Evolutionary conservation across 53 echinoderm and acorn worm genomes (phyloP).

Genomic region (Patiria pectinifera): DNA sequence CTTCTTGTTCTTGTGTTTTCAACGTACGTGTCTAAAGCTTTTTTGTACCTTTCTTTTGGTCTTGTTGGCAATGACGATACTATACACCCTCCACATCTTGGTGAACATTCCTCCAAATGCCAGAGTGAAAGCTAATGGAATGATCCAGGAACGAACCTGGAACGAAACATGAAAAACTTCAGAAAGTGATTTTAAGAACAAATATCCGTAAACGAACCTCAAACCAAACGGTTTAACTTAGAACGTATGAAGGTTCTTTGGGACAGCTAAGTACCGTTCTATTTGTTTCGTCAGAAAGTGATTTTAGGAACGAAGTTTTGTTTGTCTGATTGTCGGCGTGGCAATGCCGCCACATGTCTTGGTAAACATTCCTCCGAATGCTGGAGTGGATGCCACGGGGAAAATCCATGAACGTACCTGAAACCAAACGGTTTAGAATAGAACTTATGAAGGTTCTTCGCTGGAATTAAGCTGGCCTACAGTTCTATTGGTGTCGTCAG

Average conservation of each 20-base stretch:
- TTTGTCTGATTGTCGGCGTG: not conserved
- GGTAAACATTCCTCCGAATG: constrained; percentile 87
- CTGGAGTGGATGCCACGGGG: constrained; percentile 69
- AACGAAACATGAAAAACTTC: no score
- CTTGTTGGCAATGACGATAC: constrained; percentile 81
- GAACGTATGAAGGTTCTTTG: no score
- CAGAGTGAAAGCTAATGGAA: constrained; percentile 76
- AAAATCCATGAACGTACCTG: constrained; percentile 77
- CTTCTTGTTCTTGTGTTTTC: no score
- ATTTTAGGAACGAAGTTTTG: no score
- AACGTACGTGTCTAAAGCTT: no score
- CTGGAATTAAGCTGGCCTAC: no score
- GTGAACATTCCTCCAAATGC: constrained; percentile 92
- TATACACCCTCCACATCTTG: constrained; percentile 92
- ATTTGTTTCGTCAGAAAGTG: constrained; percentile 53
- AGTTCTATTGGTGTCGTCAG: no score
- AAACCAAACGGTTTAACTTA: no score
- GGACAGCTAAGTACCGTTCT: no score
- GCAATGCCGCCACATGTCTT: constrained; percentile 84
- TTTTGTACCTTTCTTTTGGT: constrained; percentile 33
- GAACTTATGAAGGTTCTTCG: no score
- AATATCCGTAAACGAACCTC: no score
- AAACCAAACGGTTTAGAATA: not conserved
- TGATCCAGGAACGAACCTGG: constrained; percentile 77
- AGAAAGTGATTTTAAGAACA: no score